Conservation (phyloP, 2,113 vertebrate species). For the Pachypanchax playfairii region DNA sequence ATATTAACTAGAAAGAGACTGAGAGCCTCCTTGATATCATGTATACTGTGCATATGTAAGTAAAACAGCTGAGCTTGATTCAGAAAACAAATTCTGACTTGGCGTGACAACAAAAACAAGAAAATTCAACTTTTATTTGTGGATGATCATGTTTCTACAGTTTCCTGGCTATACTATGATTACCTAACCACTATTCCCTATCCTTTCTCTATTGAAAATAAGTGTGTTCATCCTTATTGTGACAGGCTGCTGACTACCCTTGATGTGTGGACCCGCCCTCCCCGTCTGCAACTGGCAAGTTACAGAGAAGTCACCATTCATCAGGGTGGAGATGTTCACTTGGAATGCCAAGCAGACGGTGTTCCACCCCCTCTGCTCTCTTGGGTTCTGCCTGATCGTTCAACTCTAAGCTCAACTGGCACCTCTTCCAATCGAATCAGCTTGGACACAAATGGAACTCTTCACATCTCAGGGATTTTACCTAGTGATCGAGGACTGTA, state of each 20-base stretch:
- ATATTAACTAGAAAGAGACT: no score
- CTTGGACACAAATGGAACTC: slow-evolving; percentile 85
- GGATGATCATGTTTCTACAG: no score
- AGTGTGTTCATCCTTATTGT: background rate
- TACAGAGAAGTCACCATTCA: slow-evolving; percentile 85
- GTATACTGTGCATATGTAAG: no score
- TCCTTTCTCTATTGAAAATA: rapidly evolving
- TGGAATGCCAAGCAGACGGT: slow-evolving; percentile 88
- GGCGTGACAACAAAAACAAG: no score
- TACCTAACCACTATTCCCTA: no score
- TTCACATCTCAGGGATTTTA: slow-evolving; percentile 79
- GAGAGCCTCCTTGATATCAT: no score
- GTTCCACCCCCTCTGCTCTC: slow-evolving; percentile 86
- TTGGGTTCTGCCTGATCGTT: slow-evolving; percentile 89
- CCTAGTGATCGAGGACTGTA: slow-evolving; percentile 87
- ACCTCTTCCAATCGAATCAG: slow-evolving; percentile 71
- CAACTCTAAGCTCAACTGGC: slow-evolving; percentile 69
- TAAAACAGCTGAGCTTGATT: no score
- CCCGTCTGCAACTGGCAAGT: slow-evolving; percentile 80
- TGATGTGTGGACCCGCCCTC: slow-evolving; percentile 83
- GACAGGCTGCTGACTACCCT: slow-evolving; percentile 81
- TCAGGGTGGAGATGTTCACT: slow-evolving; percentile 83
- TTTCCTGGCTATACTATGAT: no score
- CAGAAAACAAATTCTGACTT: no score
- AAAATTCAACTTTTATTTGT: no score